phyloP scores from a whole-genome alignment of 2,113 vertebrate genomes.

The Cyrtonyx montezumae region DNA sequence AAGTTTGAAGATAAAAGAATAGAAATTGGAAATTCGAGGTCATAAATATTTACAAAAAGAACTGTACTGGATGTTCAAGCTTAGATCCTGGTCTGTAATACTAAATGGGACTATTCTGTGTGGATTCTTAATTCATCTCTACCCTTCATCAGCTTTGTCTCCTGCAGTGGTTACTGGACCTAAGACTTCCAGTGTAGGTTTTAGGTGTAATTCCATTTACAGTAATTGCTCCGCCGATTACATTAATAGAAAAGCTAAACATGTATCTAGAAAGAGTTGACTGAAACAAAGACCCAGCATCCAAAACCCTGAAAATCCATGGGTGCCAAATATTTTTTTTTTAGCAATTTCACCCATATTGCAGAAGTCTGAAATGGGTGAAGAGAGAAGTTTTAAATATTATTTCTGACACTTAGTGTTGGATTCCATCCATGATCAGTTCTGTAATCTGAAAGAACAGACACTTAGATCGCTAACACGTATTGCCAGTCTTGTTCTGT shows the following conservation, averaged over 20 bases:
- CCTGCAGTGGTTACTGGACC: not conserved
- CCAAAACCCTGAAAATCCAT: not conserved
- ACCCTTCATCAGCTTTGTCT: not conserved
- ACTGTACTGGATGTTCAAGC: not conserved
- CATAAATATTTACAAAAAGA: constrained; percentile 3
- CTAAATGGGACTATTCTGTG: not conserved
- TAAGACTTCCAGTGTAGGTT: not conserved
- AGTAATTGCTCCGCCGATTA: not conserved
- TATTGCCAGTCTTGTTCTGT: not conserved
- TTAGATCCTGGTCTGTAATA: not conserved
- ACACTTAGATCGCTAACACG: not conserved
- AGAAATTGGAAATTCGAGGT: not conserved
- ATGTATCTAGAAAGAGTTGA: not conserved
- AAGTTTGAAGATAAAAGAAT: not conserved
- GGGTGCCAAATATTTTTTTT: not conserved
- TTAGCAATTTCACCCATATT: not conserved
- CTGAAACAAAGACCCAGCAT: not conserved
- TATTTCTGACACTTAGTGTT: not conserved
- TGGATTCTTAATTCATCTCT: not conserved
- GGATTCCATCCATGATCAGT: not conserved
- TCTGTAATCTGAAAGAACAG: too few relatives aligned
- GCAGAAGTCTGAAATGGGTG: not conserved
- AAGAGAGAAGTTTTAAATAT: not conserved
- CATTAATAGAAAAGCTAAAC: not conserved
- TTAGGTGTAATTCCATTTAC: not conserved